Evolutionary conservation across 2,888 invertebrate genomes (phyloP), one percentile per base, ranked within the genome.

Genomic region (Celastrina argiolus): DNA sequence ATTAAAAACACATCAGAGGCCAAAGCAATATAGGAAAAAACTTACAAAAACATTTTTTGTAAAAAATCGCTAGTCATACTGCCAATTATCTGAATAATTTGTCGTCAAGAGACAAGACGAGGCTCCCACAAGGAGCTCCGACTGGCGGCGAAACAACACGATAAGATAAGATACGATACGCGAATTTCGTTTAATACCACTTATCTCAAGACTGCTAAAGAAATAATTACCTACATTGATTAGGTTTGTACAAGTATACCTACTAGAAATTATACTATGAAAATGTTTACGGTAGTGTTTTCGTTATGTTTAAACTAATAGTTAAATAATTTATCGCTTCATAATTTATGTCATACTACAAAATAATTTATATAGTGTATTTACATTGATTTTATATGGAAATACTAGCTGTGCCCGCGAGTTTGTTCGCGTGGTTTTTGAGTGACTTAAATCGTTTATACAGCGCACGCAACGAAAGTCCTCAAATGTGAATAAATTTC

Each of bases 151-250:
- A 51, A 22, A 51, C 51, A 51, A 22, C 1, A 14, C 14, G 51
- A 51, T 26, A 51, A 45, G 45, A 45, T 45, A 18, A 51, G 51
- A 51, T 51, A 51, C 22, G 51, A 51, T 51, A 51, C 22, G 22
- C 22, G 51, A 51, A 51, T 51, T 51, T 51, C 4, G 2, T 51
- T 14, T 51, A 26, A 51, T 51, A 51, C 51, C 51, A 22, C 51
- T 51, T 51, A 51, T 22, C 51, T 22, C 22, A 0, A 51, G 51
- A 51, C 51, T 10, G 5, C 51, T 51, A 22, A 12, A 26, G 22
- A 51, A 51, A 14, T 26, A 22, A 26, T 51, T 51, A 51, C 22
- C 22, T 26, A 51, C 22, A 51, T 26, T 45, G 45, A 45, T 45
- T 45, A 45, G 8, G 45, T 45, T 45, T 18, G 45, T 45, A 8